A percentile compares a stretch with the other conserved stretches of the same genome.
Evolutionary conservation across 2,113 vertebrate genomes (phyloP).

Genomic region (Ondatra zibethicus): DNA sequence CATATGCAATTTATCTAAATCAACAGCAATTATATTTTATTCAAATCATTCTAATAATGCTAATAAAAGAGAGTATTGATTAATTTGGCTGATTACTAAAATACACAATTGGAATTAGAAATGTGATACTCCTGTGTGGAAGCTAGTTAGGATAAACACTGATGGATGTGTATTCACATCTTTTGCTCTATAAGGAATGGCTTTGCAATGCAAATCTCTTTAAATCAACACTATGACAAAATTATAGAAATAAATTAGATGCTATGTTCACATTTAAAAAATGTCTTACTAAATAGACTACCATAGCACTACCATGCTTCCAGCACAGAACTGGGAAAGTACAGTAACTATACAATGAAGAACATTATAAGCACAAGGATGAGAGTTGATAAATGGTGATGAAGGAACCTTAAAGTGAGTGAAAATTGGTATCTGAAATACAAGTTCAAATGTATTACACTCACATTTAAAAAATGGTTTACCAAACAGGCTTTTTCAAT

Average conservation of each 20-base stretch:
- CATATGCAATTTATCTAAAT: constrained; percentile 19
- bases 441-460: background rate
- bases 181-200: background rate
- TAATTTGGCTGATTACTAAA: constrained; percentile 31
- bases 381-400: too few species aligned
- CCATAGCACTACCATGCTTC: background rate
- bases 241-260: background rate
- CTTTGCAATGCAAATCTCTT: background rate
- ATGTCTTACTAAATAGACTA: background rate
- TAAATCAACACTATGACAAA: constrained; percentile 23
- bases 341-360: too few species aligned
- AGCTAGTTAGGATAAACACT: background rate
- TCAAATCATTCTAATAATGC: constrained; percentile 21
- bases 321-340: too few species aligned
- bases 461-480: background rate
- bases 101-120: background rate
- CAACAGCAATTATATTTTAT: constrained; percentile 15
- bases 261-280: background rate
- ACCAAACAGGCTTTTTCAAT: background rate
- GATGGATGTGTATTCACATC: background rate
- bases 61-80: constrained; percentile 11
- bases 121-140: background rate
- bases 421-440: too few species aligned
- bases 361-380: too few species aligned
- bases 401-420: too few species aligned